phyloP scores from a whole-genome alignment of 2,797 vertebrate species.

The Glyptemys insculpta region DNA sequence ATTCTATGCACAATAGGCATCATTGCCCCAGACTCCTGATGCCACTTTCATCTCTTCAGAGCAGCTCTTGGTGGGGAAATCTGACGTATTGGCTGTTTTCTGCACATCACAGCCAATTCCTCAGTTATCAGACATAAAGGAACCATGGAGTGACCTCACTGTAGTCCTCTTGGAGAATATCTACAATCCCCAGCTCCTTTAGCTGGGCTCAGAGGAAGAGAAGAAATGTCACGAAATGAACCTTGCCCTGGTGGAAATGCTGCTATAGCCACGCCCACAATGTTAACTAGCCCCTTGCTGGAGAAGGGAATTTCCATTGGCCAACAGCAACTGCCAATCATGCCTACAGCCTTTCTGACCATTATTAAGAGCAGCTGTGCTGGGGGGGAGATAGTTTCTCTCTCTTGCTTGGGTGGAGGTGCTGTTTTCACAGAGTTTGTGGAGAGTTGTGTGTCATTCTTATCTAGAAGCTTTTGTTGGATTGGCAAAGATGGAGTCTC shows the following conservation, averaged over 20 bases:
- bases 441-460: not conserved
- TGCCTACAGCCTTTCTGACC: not conserved
- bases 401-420: accelerated
- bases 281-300: not conserved
- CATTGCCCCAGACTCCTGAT: too few relatives aligned
- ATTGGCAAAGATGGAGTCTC: constrained; percentile 75
- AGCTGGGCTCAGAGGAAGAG: too few relatives aligned
- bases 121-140: not conserved
- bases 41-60: too few relatives aligned
- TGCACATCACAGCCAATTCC: not conserved
- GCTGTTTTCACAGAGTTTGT: not conserved
- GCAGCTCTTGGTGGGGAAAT: too few relatives aligned
- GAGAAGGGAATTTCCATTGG: not conserved
- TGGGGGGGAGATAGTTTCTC: accelerated
- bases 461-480: not conserved
- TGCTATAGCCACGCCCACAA: not conserved
- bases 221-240: too few relatives aligned
- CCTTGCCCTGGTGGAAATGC: too few relatives aligned
- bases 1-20: too few relatives aligned
- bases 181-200: not conserved
- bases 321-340: not conserved
- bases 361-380: not conserved
- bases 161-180: not conserved
- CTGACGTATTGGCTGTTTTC: too few relatives aligned
- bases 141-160: not conserved